Evolutionary conservation across 2,888 invertebrate species (phyloP).

Genomic region (Onchidella celtica): DNA sequence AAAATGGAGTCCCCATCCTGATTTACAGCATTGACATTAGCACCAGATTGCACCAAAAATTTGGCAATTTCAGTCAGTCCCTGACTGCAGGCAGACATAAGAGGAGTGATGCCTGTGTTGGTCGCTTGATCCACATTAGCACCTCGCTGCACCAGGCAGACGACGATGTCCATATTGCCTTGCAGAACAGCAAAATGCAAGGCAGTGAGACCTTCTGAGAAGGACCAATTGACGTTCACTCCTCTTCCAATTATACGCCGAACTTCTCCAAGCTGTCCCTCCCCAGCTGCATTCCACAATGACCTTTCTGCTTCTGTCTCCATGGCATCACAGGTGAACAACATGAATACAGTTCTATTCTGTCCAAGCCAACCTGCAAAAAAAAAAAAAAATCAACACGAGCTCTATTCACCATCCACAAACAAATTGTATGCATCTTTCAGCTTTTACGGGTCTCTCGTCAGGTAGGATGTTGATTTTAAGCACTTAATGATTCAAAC

Average conservation of each 20-base stretch:
- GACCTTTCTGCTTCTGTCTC: background rate
- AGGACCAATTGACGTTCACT: background rate
- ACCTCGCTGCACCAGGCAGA: background rate
- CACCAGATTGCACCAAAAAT: background rate
- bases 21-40: background rate
- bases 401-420: no score
- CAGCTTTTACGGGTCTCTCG: no score
- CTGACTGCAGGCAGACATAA: conserved; percentile 3
- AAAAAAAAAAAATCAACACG: no score
- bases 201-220: background rate
- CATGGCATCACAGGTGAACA: no score
- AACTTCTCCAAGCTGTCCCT: background rate
- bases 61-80: background rate
- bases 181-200: conserved; percentile 10
- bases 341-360: no score
- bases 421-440: no score
- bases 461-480: no score
- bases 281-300: background rate
- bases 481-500: no score
- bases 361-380: no score
- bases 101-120: background rate
- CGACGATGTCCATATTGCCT: background rate
- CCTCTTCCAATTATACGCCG: background rate
- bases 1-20: background rate
- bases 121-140: background rate